Conservation (phyloP, 2,888 invertebrate genomes). For the Acanthosepion esculentum region DNA sequence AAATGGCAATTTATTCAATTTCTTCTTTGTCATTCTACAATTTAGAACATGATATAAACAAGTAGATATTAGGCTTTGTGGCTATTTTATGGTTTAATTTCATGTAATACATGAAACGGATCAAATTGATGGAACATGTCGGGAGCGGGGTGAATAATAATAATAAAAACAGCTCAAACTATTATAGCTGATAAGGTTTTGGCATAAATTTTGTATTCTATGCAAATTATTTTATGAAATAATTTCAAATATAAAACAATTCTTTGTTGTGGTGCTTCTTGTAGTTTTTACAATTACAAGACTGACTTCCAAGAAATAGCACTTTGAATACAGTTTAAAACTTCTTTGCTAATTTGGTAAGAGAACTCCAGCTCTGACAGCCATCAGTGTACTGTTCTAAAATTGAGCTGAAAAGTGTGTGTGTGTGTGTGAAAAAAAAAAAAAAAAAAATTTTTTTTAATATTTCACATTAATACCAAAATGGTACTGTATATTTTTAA, state of each 20-base stretch:
- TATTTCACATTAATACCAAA: too few relatives aligned
- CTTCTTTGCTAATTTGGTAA: too few relatives aligned
- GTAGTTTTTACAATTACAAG: background rate
- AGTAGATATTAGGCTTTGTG: background rate
- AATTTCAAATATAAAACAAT: background rate
- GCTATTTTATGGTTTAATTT: background rate
- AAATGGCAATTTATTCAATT: background rate
- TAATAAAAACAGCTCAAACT: background rate
- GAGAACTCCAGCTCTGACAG: too few relatives aligned
- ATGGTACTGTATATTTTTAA: too few relatives aligned
- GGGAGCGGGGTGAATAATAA: too few relatives aligned
- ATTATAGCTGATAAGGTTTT: background rate
- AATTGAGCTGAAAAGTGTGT: too few relatives aligned
- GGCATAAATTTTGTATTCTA: background rate
- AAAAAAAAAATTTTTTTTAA: too few relatives aligned
- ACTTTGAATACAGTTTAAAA: too few relatives aligned
- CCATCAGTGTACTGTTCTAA: too few relatives aligned
- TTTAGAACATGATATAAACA: background rate
- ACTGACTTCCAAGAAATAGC: too few relatives aligned
- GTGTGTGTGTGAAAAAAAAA: too few relatives aligned
- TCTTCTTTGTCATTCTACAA: background rate
- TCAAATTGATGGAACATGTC: background rate
- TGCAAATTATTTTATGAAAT: background rate
- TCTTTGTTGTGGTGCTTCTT: background rate
- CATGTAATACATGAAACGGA: background rate